Evolutionary conservation across 2,113 vertebrate species (phyloP).

Genomic region (Pipra filicauda): DNA sequence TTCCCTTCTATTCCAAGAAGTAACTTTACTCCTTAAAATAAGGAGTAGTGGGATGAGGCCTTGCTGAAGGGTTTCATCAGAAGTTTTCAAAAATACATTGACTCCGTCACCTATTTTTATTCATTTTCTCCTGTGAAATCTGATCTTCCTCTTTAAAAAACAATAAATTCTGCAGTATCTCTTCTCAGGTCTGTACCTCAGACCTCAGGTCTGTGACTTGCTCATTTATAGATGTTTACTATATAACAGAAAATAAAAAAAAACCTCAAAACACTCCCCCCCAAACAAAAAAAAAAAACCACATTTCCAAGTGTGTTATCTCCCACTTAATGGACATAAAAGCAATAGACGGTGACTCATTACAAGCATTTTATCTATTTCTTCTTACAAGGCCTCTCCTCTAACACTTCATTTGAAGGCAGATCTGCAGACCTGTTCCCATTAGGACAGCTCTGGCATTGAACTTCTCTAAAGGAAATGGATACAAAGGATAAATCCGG

Average conservation of each 20-base stretch:
- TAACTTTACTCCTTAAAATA: not conserved
- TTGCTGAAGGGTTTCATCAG: not conserved
- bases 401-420: not conserved
- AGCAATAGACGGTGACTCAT: fast-evolving
- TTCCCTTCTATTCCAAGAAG: not conserved
- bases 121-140: not conserved
- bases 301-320: not conserved
- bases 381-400: not conserved
- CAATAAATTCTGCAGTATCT: not conserved
- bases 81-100: not conserved
- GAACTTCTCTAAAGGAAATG: not conserved
- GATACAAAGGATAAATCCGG: not conserved
- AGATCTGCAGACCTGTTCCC: not conserved
- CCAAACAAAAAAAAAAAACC: not conserved
- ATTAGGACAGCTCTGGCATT: not conserved
- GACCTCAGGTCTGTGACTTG: not conserved
- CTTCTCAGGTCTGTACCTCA: not conserved
- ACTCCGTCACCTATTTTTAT: not conserved
- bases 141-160: not conserved
- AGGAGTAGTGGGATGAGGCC: not conserved
- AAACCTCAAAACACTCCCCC: not conserved
- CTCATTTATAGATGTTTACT: not conserved
- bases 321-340: not conserved
- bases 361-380: not conserved
- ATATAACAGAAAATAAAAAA: not conserved